phyloP scores from a whole-genome alignment of 92 coral and sea anemone genomes.

The Zoanthus gigantus region DNA sequence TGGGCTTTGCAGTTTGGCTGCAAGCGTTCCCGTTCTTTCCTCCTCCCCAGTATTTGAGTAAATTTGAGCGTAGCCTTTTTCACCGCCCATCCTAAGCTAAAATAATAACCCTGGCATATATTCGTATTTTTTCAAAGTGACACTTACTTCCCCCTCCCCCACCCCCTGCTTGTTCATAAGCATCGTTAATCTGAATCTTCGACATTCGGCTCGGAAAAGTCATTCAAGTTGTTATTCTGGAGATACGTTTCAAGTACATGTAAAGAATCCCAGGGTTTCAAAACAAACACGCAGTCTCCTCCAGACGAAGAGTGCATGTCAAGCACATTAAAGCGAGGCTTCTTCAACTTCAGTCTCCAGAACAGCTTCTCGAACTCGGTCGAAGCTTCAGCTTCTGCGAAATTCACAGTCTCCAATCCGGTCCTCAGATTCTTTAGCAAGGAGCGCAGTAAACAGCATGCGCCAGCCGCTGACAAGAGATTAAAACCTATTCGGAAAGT shows the following conservation, averaged over 20 bases:
- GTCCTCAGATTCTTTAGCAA: constrained; percentile 63
- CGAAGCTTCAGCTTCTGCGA: constrained; percentile 85
- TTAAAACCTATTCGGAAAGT: constrained; percentile 74
- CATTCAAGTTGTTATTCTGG: constrained; percentile 47
- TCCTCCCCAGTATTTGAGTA: too few relatives aligned
- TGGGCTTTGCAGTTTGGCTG: too few relatives aligned
- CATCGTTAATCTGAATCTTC: too few relatives aligned
- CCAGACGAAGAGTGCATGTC: constrained; percentile 83
- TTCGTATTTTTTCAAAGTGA: too few relatives aligned
- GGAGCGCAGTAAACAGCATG: constrained; percentile 70
- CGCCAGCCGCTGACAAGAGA: constrained; percentile 75
- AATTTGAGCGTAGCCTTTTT: too few relatives aligned
- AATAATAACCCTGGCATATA: too few relatives aligned
- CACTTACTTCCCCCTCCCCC: too few relatives aligned
- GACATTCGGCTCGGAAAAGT: not conserved
- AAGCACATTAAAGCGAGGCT: constrained; percentile 67
- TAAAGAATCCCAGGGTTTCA: constrained; percentile 73
- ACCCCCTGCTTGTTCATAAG: too few relatives aligned
- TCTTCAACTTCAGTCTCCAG: constrained; percentile 60
- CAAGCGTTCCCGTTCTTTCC: too few relatives aligned
- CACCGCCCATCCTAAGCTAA: too few relatives aligned
- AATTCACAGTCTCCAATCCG: constrained; percentile 64
- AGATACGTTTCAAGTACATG: constrained; percentile 71
- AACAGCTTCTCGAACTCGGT: constrained; percentile 68
- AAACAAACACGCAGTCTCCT: constrained; percentile 66